Percentiles rank a stretch among this genome's conserved stretches.
These are phyloP conservation scores for Plagodis pulveraria DNA, from an alignment of 2,888 invertebrate species.

Conservation along the genomic window DNA sequence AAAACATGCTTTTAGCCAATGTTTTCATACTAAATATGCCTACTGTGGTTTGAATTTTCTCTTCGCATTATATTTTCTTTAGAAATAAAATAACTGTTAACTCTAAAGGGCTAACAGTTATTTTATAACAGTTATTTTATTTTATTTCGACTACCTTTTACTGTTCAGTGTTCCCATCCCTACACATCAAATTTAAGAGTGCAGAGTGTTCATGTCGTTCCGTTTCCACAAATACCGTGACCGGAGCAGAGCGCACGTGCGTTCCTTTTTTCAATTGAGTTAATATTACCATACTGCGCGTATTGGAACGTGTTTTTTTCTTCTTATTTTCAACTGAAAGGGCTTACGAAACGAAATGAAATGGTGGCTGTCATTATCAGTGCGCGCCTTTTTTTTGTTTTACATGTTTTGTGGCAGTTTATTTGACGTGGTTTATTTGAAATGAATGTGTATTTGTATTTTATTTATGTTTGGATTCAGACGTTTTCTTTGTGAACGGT, in stretches of 20 bases:
- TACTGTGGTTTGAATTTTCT: no score
- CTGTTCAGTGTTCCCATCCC: conserved; percentile 19
- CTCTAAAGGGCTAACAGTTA: no score
- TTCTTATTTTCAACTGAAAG: conserved; percentile 7
- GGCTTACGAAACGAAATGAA: conserved; percentile 6
- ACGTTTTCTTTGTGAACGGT: no score
- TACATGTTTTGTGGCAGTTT: not conserved
- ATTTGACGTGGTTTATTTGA: not conserved
- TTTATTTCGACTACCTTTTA: not conserved
- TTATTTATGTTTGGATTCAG: no score
- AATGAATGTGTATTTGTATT: no score
- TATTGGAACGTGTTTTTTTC: conserved; percentile 30
- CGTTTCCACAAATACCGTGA: conserved; percentile 39
- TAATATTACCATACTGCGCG: conserved; percentile 36
- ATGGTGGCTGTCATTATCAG: conserved; percentile 29
- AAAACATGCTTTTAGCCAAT: no score
- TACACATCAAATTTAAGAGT: conserved; percentile 38
- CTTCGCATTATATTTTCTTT: not conserved
- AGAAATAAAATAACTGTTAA: not conserved
- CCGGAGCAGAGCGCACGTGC: conserved; percentile 37
- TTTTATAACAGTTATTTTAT: no score
- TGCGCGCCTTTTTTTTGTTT: conserved; percentile 1
- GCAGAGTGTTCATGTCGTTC: conserved; percentile 39
- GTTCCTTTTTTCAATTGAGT: conserved; percentile 39
- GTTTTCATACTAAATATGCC: no score